Base-by-base conservation (phyloP, 2,888 invertebrate genomes). In the Tiphia femorata region DNA sequence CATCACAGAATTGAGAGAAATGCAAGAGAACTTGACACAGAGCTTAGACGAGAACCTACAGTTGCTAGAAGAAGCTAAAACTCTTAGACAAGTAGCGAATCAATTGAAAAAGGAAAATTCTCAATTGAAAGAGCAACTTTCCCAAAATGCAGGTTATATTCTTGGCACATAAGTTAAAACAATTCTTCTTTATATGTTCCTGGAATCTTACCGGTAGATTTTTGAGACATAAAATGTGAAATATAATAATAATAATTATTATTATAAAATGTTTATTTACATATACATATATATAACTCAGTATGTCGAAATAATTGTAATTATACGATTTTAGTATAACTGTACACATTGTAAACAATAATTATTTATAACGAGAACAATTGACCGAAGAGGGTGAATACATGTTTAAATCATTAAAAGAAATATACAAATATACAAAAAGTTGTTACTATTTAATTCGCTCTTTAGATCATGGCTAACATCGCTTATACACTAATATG, bases 1-100 rank as follows among this genome's bases (percentile, higher is more conserved):
- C 83, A 97, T 98, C 63, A 88, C 89, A 52, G 95, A 96, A 75
- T 87, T 97, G 65, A 89, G 92, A 57, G 88, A 89, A 49, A 88
- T 89, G 65, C 91, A 93, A 76, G 88, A 89, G 68, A 90, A 90
- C 86, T 88, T 89, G 72, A 83, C 86, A 5, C 86, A 87, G 29
- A 86, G 84, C 66, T 68, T 87, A 35, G 86, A 86, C 64, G 92
- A 93, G 67, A 90, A 90, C 64, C 91, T 92, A 72, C 88, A 90
- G 68, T 84, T 92, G 10, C 84, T 87, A 3, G 84, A 89, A 76
- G 91, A 91, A 82, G 84, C 90, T 61, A 88, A 92, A 69, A 86
- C 88, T 70, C 84, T 92, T 50, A 88, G 90, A 75, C 88, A 90
- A 75, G 91, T 92, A 80, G 86, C 90, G 70, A 84, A 88, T 16